Base-by-base conservation (phyloP, 2,888 invertebrate genomes). In the Epiblema foenella region DNA sequence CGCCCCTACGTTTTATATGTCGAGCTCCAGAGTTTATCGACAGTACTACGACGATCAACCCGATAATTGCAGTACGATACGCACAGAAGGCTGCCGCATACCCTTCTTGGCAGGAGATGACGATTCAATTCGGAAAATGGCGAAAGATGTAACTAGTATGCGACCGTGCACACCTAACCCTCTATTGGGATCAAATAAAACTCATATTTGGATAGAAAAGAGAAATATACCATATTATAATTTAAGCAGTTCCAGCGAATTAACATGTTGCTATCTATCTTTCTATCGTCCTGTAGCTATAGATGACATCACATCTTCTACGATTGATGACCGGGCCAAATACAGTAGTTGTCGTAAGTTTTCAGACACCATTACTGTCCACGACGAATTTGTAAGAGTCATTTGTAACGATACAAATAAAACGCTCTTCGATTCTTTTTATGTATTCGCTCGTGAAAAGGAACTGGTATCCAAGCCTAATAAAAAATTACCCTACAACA, bases 381-480 rank as follows among this genome's bases (percentile, higher is more conserved):
- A 78, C 2, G 89, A 93, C 58, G 96, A 97, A 84, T 97, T 96
- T 80, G 91, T 96, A 0, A 91, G 92, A 81, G 95, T 96, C 18
- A 89, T 86, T 52, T 97, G 97, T 83, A 87, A 79, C 12, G 84
- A 90, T 72, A 79, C 90, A 0, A 74, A 77, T 18, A 49, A 76
- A 58, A 51, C 51, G 2, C 63, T 63, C 2, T 57, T 57, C 5
- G 51, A 69, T 17, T 57, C 57, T 17, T 57, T 57, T 37, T 57
- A 33, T 57, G 57, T 37, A 57, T 57, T 57, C 33, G 57, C 57
- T 11, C 15, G 17, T 17, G 17, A 57, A 37, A 57, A 37, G 37
- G 11, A 57, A 37, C 11, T 39, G 64, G 51, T 5, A 78, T 76
- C 66, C 75, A 76, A 52, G 58, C 10, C 17, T 37, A 77, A 57